These are phyloP conservation scores for Cosmorhoe ocellata DNA, from an alignment of 2,888 invertebrate genomes.

Conservation along the genomic window DNA sequence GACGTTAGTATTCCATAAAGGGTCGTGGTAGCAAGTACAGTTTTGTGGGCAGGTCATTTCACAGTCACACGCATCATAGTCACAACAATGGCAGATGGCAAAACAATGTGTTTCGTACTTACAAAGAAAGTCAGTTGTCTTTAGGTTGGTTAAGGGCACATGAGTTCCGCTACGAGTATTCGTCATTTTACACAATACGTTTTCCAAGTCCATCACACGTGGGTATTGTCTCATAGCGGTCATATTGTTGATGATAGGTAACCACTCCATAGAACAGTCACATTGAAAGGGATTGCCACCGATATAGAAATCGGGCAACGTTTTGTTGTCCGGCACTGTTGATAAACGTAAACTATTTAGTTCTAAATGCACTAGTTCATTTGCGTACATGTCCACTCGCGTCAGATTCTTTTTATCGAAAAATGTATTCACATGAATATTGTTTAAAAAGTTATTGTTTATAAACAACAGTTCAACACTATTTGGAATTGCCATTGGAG, in stretches of 20 bases:
- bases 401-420: constrained; percentile 92
- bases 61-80: constrained; percentile 97
- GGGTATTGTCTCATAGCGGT: constrained; percentile 92
- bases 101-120: constrained; percentile 96
- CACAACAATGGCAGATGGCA: constrained; percentile 97
- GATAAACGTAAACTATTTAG: constrained; percentile 90
- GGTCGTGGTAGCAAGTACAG: constrained; percentile 97
- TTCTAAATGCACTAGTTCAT: constrained; percentile 91
- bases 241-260: constrained; percentile 94
- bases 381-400: constrained; percentile 94
- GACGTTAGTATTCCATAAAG: constrained; percentile 95
- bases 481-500: constrained; percentile 92
- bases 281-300: constrained; percentile 97
- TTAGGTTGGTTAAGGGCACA: constrained; percentile 88
- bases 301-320: constrained; percentile 93
- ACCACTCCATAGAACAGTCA: constrained; percentile 98
- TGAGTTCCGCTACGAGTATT: constrained; percentile 91
- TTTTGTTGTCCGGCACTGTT: constrained; percentile 87
- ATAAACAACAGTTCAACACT: constrained; percentile 94
- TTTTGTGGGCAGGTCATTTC: constrained; percentile 97
- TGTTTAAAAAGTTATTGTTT: constrained; percentile 93
- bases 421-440: constrained; percentile 92
- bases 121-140: constrained; percentile 93
- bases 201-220: constrained; percentile 93
- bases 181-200: constrained; percentile 93